Evolutionary conservation across 2,113 vertebrate genomes (phyloP).

Genomic region (Pomatorhinus ruficollis): DNA sequence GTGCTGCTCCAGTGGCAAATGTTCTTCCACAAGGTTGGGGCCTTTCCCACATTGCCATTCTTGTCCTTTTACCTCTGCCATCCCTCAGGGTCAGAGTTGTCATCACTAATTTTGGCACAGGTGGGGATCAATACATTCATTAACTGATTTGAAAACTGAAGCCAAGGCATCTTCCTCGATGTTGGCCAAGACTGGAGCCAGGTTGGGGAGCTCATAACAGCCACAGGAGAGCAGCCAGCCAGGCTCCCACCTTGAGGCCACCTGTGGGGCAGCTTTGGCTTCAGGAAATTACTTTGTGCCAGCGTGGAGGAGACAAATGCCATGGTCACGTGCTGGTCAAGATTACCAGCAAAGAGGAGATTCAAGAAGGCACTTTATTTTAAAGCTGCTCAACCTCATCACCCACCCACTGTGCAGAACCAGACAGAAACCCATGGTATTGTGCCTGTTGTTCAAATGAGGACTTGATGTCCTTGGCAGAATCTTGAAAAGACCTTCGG

Average conservation of each 20-base stretch:
- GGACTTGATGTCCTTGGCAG: not conserved
- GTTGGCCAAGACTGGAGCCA: not conserved
- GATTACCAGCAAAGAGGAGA: not conserved
- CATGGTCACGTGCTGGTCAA: not conserved
- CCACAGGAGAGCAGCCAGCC: not conserved
- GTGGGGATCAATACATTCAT: not conserved
- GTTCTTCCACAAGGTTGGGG: not conserved
- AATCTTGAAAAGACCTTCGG: not conserved
- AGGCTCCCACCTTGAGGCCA: not conserved
- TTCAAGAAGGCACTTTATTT: not conserved
- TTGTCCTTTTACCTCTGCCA: not conserved
- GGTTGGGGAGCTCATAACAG: not conserved
- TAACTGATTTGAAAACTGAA: not conserved
- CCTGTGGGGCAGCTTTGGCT: not conserved
- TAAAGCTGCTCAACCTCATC: not conserved
- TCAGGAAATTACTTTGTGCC: not conserved
- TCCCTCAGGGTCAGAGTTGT: not conserved
- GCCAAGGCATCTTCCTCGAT: not conserved
- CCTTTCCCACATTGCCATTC: not conserved
- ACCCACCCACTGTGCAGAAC: not conserved
- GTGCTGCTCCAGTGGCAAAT: accelerated
- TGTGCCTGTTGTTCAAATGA: not conserved
- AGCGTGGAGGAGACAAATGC: not conserved
- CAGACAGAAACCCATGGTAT: not conserved
- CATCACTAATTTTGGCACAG: not conserved